Evolutionary conservation across 2,797 vertebrate species (phyloP), one percentile per base, ranked within the genome.

Genomic region (Buceros bicornis): DNA sequence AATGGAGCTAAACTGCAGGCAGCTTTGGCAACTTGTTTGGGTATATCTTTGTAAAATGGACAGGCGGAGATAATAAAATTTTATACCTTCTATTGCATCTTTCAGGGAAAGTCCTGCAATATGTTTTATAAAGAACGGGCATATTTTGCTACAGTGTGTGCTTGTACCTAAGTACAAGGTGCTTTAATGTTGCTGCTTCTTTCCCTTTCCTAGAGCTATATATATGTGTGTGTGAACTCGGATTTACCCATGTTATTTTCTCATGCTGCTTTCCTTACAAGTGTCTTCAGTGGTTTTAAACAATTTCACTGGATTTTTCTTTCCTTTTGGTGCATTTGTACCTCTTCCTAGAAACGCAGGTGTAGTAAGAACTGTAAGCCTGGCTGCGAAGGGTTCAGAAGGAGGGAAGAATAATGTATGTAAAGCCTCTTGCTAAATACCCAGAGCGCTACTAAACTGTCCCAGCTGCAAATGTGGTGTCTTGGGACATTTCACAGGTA

Each of bases 61-160:
- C 94, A 89, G 91, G 87, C 92, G 89, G 92, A 65, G 88, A 84
- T 95, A 92, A 96, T 97, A 95, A 94, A 95, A 94, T 94, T 90
- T 92, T 74, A 85, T 74, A 64, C 71, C 95, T 89, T 65, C 42
- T 40, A 6, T 71, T 80, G 80, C 67, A 80, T 89, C 90, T 89
- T 90, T 73, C 64, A 80, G 79, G 81, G 69, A 82, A 78, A 89
- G 29, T 77, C 82, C 87, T 84, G 60, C 86, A 85, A 47, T 77
- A 40, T 61, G 31, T 72, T 80, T 90, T 89, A 62, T 60, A 95
- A 96, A 82, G 56, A 58, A 42, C 83, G 31, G 13, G 28, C 21
- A 6, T 67, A 33, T 90, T 93, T 84, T 81, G 67, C 48, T 71
- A 50, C 48, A 29, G 45, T 64, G 26, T 57, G 4, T 78, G 86